Evolutionary conservation across 92 coral and sea anemone genomes (phyloP), one percentile per base, ranked within the genome.

Genomic region (Actinernus sp.): DNA sequence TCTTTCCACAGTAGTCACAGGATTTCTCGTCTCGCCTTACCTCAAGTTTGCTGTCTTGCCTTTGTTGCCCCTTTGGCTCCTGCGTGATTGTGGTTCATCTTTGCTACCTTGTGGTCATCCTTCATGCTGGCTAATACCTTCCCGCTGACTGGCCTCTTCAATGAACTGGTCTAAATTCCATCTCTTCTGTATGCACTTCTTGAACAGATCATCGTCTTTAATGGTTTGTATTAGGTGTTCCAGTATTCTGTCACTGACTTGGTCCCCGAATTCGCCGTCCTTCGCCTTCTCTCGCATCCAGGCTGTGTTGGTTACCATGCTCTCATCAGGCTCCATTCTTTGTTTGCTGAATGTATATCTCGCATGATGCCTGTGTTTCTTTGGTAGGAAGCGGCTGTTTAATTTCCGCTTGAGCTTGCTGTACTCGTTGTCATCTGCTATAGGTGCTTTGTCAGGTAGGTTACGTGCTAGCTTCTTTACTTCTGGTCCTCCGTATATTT

Each of bases 31-130:
- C 3, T 18, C 21, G 21, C 68, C 24, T 69, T 22, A 39, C 60
- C 28, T 49, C 71, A 29, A 48, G 56, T 45, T 61, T 50, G 30
- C 34, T 44, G 26, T 48, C 55, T 13, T 59, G 56, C 18, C 17
- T 11, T 36, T 28, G 26, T 0, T 3, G 18, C n/a, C n/a, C n/a
- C n/a, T n/a, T n/a, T n/a, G n/a, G n/a, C n/a, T n/a, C n/a, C n/a
- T n/a, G n/a, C n/a, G n/a, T 43, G 73, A 25, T 86, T 84, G 2
- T 80, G 71, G 26, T 68, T 86, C 93, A 82, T 82, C 44, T 88
- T n/a, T n/a, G n/a, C n/a, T n/a, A n/a, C n/a, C n/a, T n/a, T n/a
- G n/a, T n/a, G n/a, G n/a, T n/a, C n/a, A n/a, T n/a, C n/a, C n/a
- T n/a, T n/a, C n/a, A n/a, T n/a, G n/a, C n/a, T n/a, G n/a, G n/a